phyloP scores from a whole-genome alignment of 2,113 vertebrate species.

The Microcebus tavaratra region DNA sequence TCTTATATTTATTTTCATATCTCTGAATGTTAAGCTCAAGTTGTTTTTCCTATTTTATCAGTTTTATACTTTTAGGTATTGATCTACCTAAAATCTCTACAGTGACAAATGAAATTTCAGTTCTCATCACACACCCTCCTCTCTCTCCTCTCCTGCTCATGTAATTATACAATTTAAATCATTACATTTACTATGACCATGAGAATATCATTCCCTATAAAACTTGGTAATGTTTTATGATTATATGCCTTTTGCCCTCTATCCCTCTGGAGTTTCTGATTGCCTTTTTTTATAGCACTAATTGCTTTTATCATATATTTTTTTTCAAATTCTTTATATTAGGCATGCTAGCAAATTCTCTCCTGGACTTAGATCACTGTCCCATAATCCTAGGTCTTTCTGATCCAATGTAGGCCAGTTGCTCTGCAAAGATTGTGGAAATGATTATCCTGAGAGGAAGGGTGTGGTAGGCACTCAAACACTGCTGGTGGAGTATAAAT shows the following conservation, averaged over 20 bases:
- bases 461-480: slow-evolving; percentile 17
- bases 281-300: slow-evolving; percentile 60
- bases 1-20: not conserved
- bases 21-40: not conserved
- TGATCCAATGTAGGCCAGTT: not conserved
- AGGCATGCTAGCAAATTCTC: not conserved
- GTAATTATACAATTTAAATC: slow-evolving; percentile 18
- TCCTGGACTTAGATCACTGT: slow-evolving; percentile 5
- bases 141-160: not conserved
- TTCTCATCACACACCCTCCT: not conserved
- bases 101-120: not conserved
- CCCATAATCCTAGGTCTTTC: slow-evolving; percentile 42
- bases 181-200: not conserved
- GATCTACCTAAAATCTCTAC: not conserved
- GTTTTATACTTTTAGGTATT: slow-evolving; percentile 1
- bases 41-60: slow-evolving; percentile 1
- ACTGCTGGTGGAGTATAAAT: not conserved
- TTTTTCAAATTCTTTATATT: not conserved
- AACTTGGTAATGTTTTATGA: slow-evolving; percentile 57
- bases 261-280: slow-evolving; percentile 39
- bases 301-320: slow-evolving; percentile 43
- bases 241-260: not conserved
- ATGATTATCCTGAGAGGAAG: not conserved
- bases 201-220: not conserved
- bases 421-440: not conserved